These are phyloP conservation scores for Chlorops oryzae DNA, from an alignment of 1,140 invertebrate genomes.

Conservation along the genomic window DNA sequence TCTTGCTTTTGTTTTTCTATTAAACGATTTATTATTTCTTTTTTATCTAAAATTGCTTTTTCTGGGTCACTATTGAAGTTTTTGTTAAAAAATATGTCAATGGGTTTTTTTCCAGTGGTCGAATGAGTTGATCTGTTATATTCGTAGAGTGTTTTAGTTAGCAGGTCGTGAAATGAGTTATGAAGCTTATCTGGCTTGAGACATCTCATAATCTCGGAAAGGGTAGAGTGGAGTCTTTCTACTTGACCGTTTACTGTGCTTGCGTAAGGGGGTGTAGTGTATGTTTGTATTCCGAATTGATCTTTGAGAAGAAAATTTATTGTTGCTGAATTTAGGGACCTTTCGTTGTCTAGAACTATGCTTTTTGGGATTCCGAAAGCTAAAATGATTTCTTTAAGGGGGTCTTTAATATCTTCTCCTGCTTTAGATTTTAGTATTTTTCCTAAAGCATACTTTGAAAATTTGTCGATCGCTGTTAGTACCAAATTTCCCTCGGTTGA, in stretches of 20 bases:
- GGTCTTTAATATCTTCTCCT: too few relatives aligned
- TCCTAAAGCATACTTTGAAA: too few relatives aligned
- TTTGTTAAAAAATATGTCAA: conserved; percentile 6
- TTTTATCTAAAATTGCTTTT: not conserved
- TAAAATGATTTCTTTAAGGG: conserved; percentile 4
- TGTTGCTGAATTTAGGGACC: conserved; percentile 3
- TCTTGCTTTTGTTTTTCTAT: conserved; percentile 7
- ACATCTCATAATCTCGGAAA: conserved; percentile 16
- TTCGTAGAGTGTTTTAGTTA: conserved; percentile 11
- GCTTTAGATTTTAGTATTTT: too few relatives aligned
- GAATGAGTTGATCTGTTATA: conserved; percentile 16
- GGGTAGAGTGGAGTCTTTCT: conserved; percentile 19
- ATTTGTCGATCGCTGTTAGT: too few relatives aligned
- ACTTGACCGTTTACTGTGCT: conserved; percentile 16
- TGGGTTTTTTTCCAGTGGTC: conserved; percentile 7
- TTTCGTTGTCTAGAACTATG: conserved; percentile 16
- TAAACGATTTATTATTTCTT: conserved; percentile 5
- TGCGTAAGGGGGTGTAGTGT: conserved; percentile 9
- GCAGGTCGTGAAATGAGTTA: conserved; percentile 6
- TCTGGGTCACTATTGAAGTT: conserved; percentile 1
- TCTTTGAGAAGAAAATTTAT: conserved; percentile 10
- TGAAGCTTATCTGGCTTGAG: conserved; percentile 4
- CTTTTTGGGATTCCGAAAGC: conserved; percentile 9
- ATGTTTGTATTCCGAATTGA: conserved; percentile 6
- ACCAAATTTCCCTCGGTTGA: too few relatives aligned